phyloP scores from a whole-genome alignment of 2,888 invertebrate genomes.

The Drosophila anomalata region DNA sequence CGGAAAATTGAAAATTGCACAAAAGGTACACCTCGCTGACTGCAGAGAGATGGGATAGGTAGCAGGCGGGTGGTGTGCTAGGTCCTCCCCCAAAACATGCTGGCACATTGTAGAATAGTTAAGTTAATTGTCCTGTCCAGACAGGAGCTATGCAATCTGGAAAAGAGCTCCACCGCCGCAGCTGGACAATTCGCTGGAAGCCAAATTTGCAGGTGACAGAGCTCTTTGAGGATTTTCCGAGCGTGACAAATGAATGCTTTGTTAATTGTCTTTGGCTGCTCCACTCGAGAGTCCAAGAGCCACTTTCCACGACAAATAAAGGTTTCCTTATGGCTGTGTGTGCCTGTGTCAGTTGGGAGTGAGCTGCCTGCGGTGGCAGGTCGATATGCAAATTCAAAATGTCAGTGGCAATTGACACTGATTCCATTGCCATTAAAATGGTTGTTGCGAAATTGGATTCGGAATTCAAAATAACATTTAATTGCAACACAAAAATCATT shows the following conservation, averaged over 20 bases:
- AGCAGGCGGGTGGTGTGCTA: neutral
- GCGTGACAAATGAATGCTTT: conserved; percentile 39
- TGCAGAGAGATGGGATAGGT: neutral
- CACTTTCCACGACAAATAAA: conserved; percentile 16
- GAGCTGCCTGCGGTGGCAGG: neutral
- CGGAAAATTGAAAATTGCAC: conserved; percentile 74
- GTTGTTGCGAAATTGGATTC: neutral
- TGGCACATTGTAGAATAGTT: conserved; percentile 42
- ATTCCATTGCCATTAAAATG: neutral
- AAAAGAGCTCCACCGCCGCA: neutral
- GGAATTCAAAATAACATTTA: neutral
- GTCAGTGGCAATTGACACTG: conserved; percentile 2
- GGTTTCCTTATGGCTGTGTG: neutral
- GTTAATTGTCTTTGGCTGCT: conserved; percentile 25
- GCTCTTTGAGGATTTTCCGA: conserved; percentile 27
- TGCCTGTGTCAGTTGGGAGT: neutral
- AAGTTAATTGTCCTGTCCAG: conserved; percentile 41
- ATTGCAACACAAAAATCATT: neutral
- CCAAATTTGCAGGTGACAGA: conserved; percentile 43
- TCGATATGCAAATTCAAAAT: neutral
- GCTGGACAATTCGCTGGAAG: conserved; percentile 30
- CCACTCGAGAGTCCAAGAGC: conserved; percentile 12
- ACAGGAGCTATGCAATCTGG: conserved; percentile 47
- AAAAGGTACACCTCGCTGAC: conserved; percentile 3
- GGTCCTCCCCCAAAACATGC: conserved; percentile 21